Conservation (phyloP, 2,888 invertebrate species). For the Girardia tigrina region DNA sequence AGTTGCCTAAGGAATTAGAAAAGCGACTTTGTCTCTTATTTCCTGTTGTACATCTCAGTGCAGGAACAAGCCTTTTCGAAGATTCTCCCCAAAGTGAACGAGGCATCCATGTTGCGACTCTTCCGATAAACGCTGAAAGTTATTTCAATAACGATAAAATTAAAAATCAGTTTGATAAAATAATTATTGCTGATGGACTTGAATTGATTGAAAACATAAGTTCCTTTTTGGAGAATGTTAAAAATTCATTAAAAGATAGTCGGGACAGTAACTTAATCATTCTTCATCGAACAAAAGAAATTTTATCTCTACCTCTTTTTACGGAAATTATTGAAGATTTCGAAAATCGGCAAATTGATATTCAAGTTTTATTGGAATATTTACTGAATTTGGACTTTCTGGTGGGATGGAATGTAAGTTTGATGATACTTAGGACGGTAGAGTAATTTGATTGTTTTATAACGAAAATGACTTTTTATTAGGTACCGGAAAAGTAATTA, state of each 20-base stretch:
- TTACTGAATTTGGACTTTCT: not conserved
- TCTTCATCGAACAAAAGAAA: not conserved
- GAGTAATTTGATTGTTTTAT: too few relatives aligned
- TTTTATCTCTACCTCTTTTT: not conserved
- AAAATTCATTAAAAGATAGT: not conserved
- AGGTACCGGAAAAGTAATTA: too few relatives aligned
- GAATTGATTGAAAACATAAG: not conserved
- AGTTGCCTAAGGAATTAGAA: not conserved
- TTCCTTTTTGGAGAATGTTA: not conserved
- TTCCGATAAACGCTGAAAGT: not conserved
- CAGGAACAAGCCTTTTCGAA: not conserved
- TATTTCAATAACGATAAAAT: conserved; percentile 3
- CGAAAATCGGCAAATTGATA: not conserved
- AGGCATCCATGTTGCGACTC: not conserved
- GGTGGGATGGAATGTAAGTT: conserved; percentile 3
- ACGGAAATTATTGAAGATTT: not conserved
- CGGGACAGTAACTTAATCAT: not conserved
- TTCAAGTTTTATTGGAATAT: not conserved
- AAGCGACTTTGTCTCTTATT: not conserved
- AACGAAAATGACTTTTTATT: too few relatives aligned
- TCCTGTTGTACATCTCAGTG: not conserved
- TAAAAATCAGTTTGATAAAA: not conserved
- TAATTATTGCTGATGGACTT: not conserved
- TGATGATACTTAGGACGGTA: too few relatives aligned
- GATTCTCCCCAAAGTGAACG: not conserved